Conservation (phyloP, 2,888 invertebrate species). For the Nezara viridula region DNA sequence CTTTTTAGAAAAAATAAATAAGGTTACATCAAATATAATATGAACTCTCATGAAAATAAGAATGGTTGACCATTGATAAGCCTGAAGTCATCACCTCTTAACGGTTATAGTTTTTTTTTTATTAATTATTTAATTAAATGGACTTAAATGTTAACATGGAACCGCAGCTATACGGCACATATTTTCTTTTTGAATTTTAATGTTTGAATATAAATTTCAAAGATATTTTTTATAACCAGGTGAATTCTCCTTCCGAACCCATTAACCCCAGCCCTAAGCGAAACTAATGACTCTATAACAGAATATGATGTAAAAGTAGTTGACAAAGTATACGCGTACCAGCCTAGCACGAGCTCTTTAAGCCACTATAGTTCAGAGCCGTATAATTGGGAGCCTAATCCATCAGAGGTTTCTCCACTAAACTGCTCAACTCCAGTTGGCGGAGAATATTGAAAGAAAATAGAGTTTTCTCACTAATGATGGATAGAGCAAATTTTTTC, state of each 20-base stretch:
- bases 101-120: too few relatives aligned
- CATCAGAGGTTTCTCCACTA: slow-evolving; percentile 6
- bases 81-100: too few relatives aligned
- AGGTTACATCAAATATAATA: too few relatives aligned
- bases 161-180: too few relatives aligned
- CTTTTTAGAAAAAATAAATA: too few relatives aligned
- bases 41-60: too few relatives aligned
- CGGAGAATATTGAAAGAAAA: neutral
- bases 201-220: too few relatives aligned
- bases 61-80: too few relatives aligned
- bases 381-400: neutral
- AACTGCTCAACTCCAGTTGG: neutral
- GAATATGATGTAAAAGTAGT: neutral
- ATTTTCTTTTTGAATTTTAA: too few relatives aligned
- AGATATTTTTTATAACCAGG: neutral
- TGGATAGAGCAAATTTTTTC: neutral
- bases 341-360: neutral
- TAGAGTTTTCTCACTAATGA: neutral
- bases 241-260: neutral
- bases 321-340: neutral
- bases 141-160: too few relatives aligned
- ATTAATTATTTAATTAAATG: too few relatives aligned
- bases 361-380: neutral
- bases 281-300: slow-evolving; percentile 1
- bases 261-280: neutral